Base-by-base conservation (phyloP, 2,797 vertebrate genomes). In the Morelia viridis region DNA sequence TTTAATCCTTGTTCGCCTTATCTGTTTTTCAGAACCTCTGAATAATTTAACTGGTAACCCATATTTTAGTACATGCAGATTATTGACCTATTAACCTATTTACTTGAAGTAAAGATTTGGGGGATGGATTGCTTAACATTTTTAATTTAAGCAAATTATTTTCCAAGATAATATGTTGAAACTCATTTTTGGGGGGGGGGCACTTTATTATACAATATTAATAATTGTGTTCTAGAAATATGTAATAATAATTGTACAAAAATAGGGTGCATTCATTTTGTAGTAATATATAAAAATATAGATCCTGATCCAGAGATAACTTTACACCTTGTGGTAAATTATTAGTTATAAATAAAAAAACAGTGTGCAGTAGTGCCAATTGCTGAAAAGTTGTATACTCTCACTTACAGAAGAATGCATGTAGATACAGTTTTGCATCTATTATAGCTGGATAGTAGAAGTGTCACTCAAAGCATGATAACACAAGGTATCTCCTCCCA, bases 1-100 rank as follows among this genome's bases (percentile, higher is more conserved):
- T 96, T 97, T 97, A 96, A 97, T 97, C 95, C 95, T 84, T 91
- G 65, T 92, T 95, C 86, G 24, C 88, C 95, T 95, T 92, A 96
- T 96, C 94, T 94, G 89, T 92, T 85, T 94, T 91, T 94, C 93
- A 93, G 93, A 95, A 94, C 95, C 94, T 95, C 88, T 89, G 86
- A 96, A 92, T 95, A 3, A 96, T 96, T 94, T 96, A 95, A 95
- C 96, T 95, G 96, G 93, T 95, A 95, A 94, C 85, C 26, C 93
- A 92, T 93, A 91, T 94, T 94, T 89, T 17, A 93, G 91, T 87
- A 94, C 92, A 64, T 95, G 83, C 94, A 86, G 91, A 95, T 95
- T 95, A 90, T 65, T 94, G 90, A 93, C 86, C 83, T 92, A 92
- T 88, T 93, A 97, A 94, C 90, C 91, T 83, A 88, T 88, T 57